These are phyloP conservation scores for Etheostoma perlongum DNA, from an alignment of 2,797 vertebrate species.

Conservation along the genomic window DNA sequence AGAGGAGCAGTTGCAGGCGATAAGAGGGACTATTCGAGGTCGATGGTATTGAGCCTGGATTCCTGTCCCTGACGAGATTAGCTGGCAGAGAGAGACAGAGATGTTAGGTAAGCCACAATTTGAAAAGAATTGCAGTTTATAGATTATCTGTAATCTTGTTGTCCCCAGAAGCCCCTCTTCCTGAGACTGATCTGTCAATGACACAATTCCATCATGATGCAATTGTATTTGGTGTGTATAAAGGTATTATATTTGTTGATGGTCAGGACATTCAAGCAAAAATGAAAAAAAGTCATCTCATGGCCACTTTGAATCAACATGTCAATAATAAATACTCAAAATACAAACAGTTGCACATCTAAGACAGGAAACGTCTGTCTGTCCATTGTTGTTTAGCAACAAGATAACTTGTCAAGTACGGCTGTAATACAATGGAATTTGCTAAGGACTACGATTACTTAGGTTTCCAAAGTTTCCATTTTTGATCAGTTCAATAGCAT, in stretches of 20 bases:
- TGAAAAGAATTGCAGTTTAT: slow-evolving; percentile 66
- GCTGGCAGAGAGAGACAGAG: slow-evolving; percentile 41
- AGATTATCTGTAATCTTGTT: slow-evolving; percentile 70
- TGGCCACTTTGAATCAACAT: neutral
- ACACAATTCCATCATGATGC: slow-evolving; percentile 40
- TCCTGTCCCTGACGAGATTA: slow-evolving; percentile 72
- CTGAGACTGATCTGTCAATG: slow-evolving; percentile 37
- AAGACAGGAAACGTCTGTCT: too few species aligned
- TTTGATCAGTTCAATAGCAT: too few species aligned
- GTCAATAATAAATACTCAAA: neutral
- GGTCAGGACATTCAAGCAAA: neutral
- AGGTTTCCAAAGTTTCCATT: too few species aligned
- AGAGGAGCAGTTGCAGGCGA: slow-evolving; percentile 51
- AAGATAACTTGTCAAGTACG: too few species aligned
- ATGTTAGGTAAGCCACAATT: slow-evolving; percentile 56
- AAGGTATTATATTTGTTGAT: neutral
- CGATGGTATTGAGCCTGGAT: slow-evolving; percentile 65
- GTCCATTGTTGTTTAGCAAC: too few species aligned
- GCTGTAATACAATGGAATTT: too few species aligned
- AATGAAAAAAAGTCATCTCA: neutral
- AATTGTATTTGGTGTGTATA: neutral
- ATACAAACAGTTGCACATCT: neutral
- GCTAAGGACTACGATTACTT: too few species aligned
- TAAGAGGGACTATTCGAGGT: slow-evolving; percentile 63
- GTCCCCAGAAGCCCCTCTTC: slow-evolving; percentile 42